Conservation (phyloP, 2,888 invertebrate genomes). For the Coleophora flavipennella region DNA sequence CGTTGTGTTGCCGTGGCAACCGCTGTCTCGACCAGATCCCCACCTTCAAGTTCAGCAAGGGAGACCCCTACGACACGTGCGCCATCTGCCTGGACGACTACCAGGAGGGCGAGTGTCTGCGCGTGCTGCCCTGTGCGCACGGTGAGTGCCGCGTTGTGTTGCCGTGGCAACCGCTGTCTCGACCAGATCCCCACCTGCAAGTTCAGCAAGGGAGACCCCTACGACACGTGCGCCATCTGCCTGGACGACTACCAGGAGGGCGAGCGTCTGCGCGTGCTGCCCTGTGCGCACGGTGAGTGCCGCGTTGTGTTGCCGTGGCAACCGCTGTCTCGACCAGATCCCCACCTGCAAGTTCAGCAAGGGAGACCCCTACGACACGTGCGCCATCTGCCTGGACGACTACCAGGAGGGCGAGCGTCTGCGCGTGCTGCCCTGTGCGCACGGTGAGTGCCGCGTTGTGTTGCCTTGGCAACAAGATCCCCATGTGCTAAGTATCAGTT, state of each 20-base stretch:
- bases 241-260: conserved; percentile 76
- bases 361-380: conserved; percentile 92
- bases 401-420: conserved; percentile 92
- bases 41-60: conserved; percentile 94
- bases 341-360: conserved; percentile 96
- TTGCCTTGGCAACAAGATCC: conserved; percentile 94
- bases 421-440: conserved; percentile 93
- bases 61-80: conserved; percentile 89
- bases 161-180: conserved; percentile 84
- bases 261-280: conserved; percentile 93
- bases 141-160: conserved; percentile 69
- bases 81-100: too few species aligned
- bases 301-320: conserved; percentile 24
- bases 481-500: too few species aligned
- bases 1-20: conserved; percentile 40
- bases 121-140: conserved; percentile 96
- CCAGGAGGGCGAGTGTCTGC: conserved; percentile 92
- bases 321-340: conserved; percentile 90
- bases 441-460: too few species aligned
- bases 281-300: conserved; percentile 92
- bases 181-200: conserved; percentile 97
- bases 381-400: too few species aligned
- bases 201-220: conserved; percentile 93
- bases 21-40: conserved; percentile 93
- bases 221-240: conserved; percentile 74